Evolutionary conservation across 1,140 invertebrate genomes (phyloP), one percentile per base, ranked within the genome.

Genomic region (Trinorchestia longiramus): DNA sequence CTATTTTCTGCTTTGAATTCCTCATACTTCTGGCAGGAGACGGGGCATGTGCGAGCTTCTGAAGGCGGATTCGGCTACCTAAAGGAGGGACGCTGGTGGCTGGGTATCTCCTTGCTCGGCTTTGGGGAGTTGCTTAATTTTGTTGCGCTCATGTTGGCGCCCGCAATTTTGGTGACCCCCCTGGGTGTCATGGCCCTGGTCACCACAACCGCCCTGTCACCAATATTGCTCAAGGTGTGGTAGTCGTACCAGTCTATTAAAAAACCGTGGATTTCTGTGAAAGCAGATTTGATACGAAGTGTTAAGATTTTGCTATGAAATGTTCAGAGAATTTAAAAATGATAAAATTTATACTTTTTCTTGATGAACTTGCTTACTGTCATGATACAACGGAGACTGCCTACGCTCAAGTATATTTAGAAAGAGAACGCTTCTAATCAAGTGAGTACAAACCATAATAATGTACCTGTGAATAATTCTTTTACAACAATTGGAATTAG

Each of bases 31-130:
- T 77, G 0, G n/a, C 96, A 96, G 96, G 87, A 95, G 6, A 87
- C 77, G 43, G 96, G 96, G 1, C 96, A 95, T 36, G 95, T 95
- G 47, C 90, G 96, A 45, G 96, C 96, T 8, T 96, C 96, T 45
- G 96, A 96, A 91, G 96, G 96, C 40, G 96, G 96, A 47, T 96
- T 96, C 57, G 96, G 96, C 0, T 96, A 96, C 88, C 95, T 96
- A 44, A 95, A 95, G 11, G 43, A 96, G 15, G 96, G 95, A 47
- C 96, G 96, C 87, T 96, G 96, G 96, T 96, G 96, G 96, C 47
- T 96, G 88, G 96, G 96, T 40, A 96, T 96, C 43, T 96, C 96
- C 11, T 87, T 96, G 43, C 96, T 96, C 95, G 96, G 95, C 17
- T 96, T 96, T 17, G 96, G 96, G 40, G 96, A 96, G 40, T 95